Base-by-base conservation (phyloP, 2,888 invertebrate genomes). In the Zaprionus lineosus region DNA sequence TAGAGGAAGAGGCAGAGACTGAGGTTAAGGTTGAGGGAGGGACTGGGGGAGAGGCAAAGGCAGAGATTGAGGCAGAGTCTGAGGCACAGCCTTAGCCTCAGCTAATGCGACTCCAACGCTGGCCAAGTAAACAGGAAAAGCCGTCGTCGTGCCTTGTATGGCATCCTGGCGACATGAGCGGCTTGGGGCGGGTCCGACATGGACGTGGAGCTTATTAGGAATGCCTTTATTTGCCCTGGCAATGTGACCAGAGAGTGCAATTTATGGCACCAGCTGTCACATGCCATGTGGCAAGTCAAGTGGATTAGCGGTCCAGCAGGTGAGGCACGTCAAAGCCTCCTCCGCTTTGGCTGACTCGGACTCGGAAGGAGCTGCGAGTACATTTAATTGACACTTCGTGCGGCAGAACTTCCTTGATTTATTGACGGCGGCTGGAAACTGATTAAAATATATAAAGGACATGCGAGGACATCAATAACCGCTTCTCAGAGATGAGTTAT, bases 101-200 rank as follows among this genome's bases (percentile, higher is more conserved):
- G 40, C 39, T 44, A 21, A 28, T 12, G 29, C 44, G 44, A 53
- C 61, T 67, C 43, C 62, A 41, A 40, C 26, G 39, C 12, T 57
- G 41, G 60, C 47, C 40, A 59, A 43, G 56, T 57, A 66, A 63
- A 56, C 48, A 50, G 55, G 53, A 48, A 46, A 43, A 74, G 48
- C 51, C 55, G 56, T 55, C 61, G 53, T 55, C 53, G 55, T 63
- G 61, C 46, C 67, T 71, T 71, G 57, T 69, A 67, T 63, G 73
- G 70, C 58, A 65, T 64, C 60, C 21, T 29, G 29, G 14, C 21
- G 31, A 33, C 24, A 12, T 12, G 2, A n/a, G 28, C 41, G 31
- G 14, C 18, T 29, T 34, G 40, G 34, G 37, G 48, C 29, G 37
- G n/a, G n/a, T 37, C 24, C 15, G 18, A 16, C 28, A 33, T 16